A percentile compares a stretch with the other conserved stretches of the same genome.
Conservation (phyloP, 2,797 vertebrate species). For the Syndactyla subalaris region DNA sequence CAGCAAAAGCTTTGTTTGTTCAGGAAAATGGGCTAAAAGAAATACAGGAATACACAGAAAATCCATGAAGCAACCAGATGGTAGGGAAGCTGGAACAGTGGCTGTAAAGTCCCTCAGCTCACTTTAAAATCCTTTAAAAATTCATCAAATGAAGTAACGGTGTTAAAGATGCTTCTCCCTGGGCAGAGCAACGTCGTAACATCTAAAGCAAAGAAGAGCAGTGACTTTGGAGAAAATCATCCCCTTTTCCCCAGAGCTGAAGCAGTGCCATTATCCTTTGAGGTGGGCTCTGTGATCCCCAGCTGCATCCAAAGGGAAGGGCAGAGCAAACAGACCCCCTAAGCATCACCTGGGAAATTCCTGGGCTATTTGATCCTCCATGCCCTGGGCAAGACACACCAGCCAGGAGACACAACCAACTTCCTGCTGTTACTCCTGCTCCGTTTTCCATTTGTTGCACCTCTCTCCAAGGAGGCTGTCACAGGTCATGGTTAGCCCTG, state of each 20-base stretch:
- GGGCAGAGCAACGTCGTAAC: background rate
- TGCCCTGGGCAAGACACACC: background rate
- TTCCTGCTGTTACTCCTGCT: fast-evolving
- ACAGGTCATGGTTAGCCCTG: background rate
- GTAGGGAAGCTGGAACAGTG: background rate
- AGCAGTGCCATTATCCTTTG: background rate
- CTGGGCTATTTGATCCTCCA: background rate
- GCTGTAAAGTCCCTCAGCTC: background rate
- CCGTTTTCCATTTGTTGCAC: background rate
- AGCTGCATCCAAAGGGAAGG: background rate
- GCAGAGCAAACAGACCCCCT: background rate
- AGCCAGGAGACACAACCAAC: background rate
- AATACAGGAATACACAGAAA: background rate
- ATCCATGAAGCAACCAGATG: background rate
- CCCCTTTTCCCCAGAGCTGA: background rate
- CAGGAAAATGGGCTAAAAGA: background rate
- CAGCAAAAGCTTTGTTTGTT: background rate
- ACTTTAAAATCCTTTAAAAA: slow-evolving; percentile 21
- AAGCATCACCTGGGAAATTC: background rate
- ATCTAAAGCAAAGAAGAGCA: background rate
- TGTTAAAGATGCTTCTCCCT: slow-evolving; percentile 1
- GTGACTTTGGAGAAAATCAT: background rate
- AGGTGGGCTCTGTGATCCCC: background rate
- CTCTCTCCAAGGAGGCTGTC: background rate
- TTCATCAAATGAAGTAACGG: background rate